Percentiles rank a stretch among this genome's conserved stretches.
phyloP scores from a whole-genome alignment of 2,888 invertebrate species.

The Rhingia campestris region DNA sequence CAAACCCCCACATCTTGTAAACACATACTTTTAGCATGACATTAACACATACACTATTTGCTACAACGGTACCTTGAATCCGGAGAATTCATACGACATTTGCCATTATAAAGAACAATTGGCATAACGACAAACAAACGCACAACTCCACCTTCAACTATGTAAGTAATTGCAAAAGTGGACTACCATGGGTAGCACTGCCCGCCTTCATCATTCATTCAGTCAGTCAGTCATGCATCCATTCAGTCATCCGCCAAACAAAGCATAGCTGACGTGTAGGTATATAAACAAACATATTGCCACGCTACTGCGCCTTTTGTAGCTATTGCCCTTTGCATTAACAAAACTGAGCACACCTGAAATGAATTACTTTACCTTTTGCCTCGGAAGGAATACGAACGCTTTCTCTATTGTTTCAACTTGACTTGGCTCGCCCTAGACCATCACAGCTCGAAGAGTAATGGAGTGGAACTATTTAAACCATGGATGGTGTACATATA shows the following conservation, averaged over 20 bases:
- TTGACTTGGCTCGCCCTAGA: conserved; percentile 1
- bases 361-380: conserved; percentile 26
- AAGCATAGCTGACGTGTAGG: conserved; percentile 17
- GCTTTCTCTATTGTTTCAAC: not conserved
- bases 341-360: conserved; percentile 9
- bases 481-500: not conserved
- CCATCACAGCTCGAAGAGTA: conserved; percentile 2
- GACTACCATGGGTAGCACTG: not conserved
- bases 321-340: not conserved
- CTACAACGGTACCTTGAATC: not conserved
- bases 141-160: conserved; percentile 11
- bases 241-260: conserved; percentile 21
- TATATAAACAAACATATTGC: conserved; percentile 27
- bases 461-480: conserved; percentile 27
- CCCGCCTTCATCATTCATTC: conserved; percentile 15
- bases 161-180: conserved; percentile 25
- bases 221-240: conserved; percentile 13
- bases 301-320: not conserved
- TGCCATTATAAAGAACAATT: conserved; percentile 16
- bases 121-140: not conserved
- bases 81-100: conserved; percentile 28
- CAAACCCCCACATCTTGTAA: no score
- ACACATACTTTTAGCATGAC: no score
- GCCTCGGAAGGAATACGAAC: conserved; percentile 17
- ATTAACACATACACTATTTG: not conserved